A percentile compares a stretch with the other conserved stretches of the same genome.
Evolutionary conservation across 2,797 vertebrate genomes (phyloP).

Genomic region (Siniperca scherzeri): DNA sequence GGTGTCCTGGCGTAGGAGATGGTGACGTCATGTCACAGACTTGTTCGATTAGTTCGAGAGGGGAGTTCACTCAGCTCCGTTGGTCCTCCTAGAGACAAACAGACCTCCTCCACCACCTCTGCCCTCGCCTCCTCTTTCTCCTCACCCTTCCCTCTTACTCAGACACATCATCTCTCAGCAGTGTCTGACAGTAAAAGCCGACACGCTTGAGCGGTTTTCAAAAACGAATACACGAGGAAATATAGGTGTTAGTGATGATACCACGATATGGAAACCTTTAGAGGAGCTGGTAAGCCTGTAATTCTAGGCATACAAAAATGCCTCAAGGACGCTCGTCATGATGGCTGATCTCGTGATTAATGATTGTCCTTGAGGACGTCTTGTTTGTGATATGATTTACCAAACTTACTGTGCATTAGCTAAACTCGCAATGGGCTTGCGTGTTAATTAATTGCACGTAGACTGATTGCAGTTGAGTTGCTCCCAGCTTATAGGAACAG

Average conservation of each 20-base stretch:
- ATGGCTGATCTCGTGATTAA: slow-evolving; percentile 75
- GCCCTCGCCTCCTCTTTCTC: neutral
- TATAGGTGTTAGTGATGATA: slow-evolving; percentile 26
- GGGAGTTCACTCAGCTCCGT: slow-evolving; percentile 41
- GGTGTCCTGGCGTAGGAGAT: slow-evolving; percentile 9
- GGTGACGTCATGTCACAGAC: slow-evolving; percentile 57
- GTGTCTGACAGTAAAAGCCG: slow-evolving; percentile 24
- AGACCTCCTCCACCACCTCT: slow-evolving; percentile 22
- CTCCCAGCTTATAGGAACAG: slow-evolving; percentile 48
- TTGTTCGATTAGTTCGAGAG: slow-evolving; percentile 38
- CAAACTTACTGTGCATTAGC: slow-evolving; percentile 52
- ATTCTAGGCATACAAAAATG: slow-evolving; percentile 33
- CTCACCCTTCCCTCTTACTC: slow-evolving; percentile 19
- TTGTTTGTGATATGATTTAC: slow-evolving; percentile 78
- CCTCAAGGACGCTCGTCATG: slow-evolving; percentile 65
- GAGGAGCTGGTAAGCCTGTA: slow-evolving; percentile 18
- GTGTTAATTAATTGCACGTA: slow-evolving; percentile 73
- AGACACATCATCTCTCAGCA: slow-evolving; percentile 10
- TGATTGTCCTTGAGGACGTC: slow-evolving; percentile 72
- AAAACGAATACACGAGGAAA: slow-evolving; percentile 42
- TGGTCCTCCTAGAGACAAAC: slow-evolving; percentile 27
- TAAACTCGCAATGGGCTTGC: slow-evolving; percentile 40
- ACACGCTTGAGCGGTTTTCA: slow-evolving; percentile 24
- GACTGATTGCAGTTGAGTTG: slow-evolving; percentile 60
- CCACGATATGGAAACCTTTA: slow-evolving; percentile 17